Evolutionary conservation across 2,888 invertebrate genomes (phyloP), one percentile per base, ranked within the genome.

Genomic region (Hydrotaea diabolus): DNA sequence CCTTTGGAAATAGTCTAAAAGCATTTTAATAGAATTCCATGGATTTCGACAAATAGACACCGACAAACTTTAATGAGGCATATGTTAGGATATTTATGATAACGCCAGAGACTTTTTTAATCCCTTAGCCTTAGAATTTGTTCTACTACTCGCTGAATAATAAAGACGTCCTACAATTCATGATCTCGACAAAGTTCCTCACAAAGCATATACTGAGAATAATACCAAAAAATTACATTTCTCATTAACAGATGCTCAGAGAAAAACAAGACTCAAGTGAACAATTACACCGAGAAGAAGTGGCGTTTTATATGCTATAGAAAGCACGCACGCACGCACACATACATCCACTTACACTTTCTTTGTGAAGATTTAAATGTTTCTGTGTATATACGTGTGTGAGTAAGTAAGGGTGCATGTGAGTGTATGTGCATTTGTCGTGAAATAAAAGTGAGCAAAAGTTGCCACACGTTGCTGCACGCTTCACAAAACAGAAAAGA

Each of bases 361-460:
- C 59, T 26, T 23, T 11, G 15, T 15, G 26, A 55, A 59, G n/a
- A 13, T 49, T n/a, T 59, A 21, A 17, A 21, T 57, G 23, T 21
- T 15, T 59, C 19, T 55, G 55, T 21, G 11, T 9, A 21, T 55
- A 11, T 55, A 15, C 13, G 15, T 4, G 26, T 15, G 21, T 26
- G 55, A n/a, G n/a, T n/a, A n/a, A n/a, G n/a, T n/a, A n/a, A n/a
- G n/a, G n/a, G n/a, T n/a, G n/a, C n/a, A n/a, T n/a, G n/a, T n/a
- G n/a, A n/a, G n/a, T n/a, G n/a, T n/a, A n/a, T n/a, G n/a, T n/a
- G n/a, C n/a, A n/a, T n/a, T n/a, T n/a, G n/a, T 21, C 11, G 23
- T 64, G n/a, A n/a, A 64, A 64, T 21, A 69, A 4, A 69, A 69
- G 23, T 69, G 69, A 69, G 46, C 69, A 69, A 69, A 46, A 46